Evolutionary conservation across 2,113 vertebrate species (phyloP).

Genomic region (Erythrolamprus reginae): DNA sequence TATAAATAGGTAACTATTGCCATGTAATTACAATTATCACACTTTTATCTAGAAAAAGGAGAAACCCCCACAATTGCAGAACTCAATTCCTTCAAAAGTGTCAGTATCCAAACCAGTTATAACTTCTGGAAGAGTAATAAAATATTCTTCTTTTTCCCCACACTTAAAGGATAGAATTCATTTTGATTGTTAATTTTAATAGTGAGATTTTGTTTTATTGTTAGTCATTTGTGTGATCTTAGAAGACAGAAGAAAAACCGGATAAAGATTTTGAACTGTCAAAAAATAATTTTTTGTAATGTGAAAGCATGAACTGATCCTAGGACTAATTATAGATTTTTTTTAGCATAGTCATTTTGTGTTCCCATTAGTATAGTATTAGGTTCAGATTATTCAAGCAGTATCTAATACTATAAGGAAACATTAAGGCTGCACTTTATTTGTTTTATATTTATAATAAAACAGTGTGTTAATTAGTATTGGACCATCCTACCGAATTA

Average conservation of each 20-base stretch:
- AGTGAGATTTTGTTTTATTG: background rate
- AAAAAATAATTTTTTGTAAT: background rate
- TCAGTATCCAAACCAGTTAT: background rate
- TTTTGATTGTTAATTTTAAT: background rate
- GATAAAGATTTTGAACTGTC: background rate
- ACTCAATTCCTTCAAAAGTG: background rate
- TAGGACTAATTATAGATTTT: background rate
- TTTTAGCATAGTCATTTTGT: background rate
- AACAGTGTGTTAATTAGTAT: background rate
- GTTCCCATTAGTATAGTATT: background rate
- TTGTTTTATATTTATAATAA: background rate
- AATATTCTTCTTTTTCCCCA: background rate
- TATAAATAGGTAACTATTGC: background rate
- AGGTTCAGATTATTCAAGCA: background rate
- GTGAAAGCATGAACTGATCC: background rate
- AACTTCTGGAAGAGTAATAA: background rate
- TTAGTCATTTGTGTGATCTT: background rate
- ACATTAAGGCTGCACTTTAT: background rate
- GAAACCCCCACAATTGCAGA: background rate
- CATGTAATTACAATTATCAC: background rate
- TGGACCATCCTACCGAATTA: background rate
- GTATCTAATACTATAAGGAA: too few relatives aligned
- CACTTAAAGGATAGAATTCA: background rate
- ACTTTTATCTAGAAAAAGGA: background rate
- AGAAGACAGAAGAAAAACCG: background rate